A percentile compares a stretch with the other conserved stretches of the same genome.
phyloP scores from a whole-genome alignment of 2,888 invertebrate genomes.

The Tenthredo amoena region DNA sequence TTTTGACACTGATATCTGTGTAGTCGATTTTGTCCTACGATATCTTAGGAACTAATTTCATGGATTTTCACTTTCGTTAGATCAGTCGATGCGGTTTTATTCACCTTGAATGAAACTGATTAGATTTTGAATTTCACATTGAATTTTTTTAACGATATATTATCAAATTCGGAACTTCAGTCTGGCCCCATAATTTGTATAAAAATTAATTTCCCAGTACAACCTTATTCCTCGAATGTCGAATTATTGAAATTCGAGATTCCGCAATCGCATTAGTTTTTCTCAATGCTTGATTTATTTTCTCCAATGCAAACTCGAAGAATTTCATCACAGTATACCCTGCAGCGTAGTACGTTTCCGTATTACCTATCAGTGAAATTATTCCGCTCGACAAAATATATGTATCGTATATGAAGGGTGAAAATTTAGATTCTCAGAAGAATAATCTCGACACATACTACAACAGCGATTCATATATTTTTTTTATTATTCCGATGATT shows the following conservation, averaged over 20 bases:
- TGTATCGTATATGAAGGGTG: not conserved
- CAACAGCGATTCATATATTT: not conserved
- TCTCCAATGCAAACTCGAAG: not conserved
- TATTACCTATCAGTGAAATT: not conserved
- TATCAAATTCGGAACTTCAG: no score
- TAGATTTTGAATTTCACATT: no score
- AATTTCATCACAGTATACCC: not conserved
- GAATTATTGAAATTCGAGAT: not conserved
- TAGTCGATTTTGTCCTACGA: no score
- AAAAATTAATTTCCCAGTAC: no score
- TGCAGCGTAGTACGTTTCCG: not conserved
- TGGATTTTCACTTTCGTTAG: no score
- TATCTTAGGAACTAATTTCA: no score
- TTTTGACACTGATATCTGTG: no score
- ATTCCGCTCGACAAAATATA: not conserved
- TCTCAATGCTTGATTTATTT: not conserved
- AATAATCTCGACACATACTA: not conserved
- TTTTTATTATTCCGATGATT: not conserved
- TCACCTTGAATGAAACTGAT: no score
- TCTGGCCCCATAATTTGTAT: no score
- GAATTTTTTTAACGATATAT: no score
- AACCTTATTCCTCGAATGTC: not conserved
- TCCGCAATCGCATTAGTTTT: not conserved
- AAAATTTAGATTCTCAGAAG: not conserved
- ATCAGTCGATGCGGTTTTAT: no score